Evolutionary conservation across 2,888 invertebrate species (phyloP), one percentile per base, ranked within the genome.

Genomic region (Sminthurinus aureus): DNA sequence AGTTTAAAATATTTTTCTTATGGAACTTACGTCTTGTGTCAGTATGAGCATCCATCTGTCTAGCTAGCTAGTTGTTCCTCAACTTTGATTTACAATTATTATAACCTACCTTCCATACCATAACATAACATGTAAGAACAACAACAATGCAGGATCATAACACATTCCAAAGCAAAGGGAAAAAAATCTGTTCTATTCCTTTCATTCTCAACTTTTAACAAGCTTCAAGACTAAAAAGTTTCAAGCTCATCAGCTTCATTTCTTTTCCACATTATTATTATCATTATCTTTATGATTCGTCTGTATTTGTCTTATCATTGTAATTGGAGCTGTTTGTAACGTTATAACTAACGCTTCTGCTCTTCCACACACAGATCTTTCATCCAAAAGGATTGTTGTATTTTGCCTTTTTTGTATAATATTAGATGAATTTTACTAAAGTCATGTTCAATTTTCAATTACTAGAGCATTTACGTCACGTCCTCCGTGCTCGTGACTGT

Each of bases 1-100:
- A 66, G 26, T 22, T 67, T 24, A 9, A 66, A 79, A 78, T 66
- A 79, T 66, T 79, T 66, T 79, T 71, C 20, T 71, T 24, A 22
- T 71, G 71, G 71, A 20, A 12, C n/a, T 78, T 78, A 66, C 15
- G 77, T 26, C 24, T 77, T 78, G 78, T 66, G 79, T 79, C 79
- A 79, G 79, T 79, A 79, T 79, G 69, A 79, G 79, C 50, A 79
- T 67, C 79, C 79, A 79, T 79, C 79, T 79, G 79, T 79, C 79
- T 79, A n/a, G n/a, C n/a, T n/a, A n/a, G n/a, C n/a, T n/a, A 64
- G 79, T 79, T 79, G 38, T 79, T 79, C 79, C 22, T 67, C 79
- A 79, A 67, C 67, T 79, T 79, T 79, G 79, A 79, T 79, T 79
- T 79, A 79, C 67, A 79, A 67, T 79, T 79, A 79, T 79, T 79